Evolutionary conservation across 2,113 vertebrate species (phyloP).

Genomic region (Mixornis gularis): DNA sequence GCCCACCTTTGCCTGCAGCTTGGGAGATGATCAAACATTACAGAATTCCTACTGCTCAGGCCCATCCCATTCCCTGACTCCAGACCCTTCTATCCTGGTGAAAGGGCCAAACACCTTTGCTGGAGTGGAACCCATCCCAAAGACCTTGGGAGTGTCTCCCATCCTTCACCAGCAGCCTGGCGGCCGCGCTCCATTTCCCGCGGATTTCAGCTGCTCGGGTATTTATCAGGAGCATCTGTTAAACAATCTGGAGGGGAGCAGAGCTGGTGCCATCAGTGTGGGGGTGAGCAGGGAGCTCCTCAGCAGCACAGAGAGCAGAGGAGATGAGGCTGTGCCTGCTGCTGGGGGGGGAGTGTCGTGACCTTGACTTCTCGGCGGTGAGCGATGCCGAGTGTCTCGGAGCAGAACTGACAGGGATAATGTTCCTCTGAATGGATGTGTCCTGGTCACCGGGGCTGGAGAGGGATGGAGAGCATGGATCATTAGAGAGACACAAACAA

Average conservation of each 20-base stretch:
- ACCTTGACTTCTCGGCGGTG: not conserved
- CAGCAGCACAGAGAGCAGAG: not conserved
- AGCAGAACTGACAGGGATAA: slow-evolving; percentile 5
- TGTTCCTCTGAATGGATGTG: slow-evolving; percentile 19
- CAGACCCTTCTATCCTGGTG: not conserved
- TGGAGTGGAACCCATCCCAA: not conserved
- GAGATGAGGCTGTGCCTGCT: not conserved
- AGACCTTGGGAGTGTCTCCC: slow-evolving; percentile 16
- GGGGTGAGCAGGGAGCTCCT: not conserved
- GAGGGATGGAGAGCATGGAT: not conserved
- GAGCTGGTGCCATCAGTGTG: not conserved
- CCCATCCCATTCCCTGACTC: fast-evolving
- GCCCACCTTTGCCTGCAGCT: not conserved
- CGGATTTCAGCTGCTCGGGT: slow-evolving; percentile 12
- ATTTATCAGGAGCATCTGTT: slow-evolving; percentile 63
- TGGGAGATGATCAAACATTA: not conserved
- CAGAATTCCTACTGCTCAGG: fast-evolving
- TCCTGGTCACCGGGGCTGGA: not conserved
- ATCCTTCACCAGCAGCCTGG: not conserved
- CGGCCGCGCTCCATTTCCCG: slow-evolving; percentile 47
- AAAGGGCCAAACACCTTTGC: not conserved
- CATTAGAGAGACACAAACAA: slow-evolving; percentile 12
- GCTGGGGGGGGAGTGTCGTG: not conserved
- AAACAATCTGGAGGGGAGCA: slow-evolving; percentile 50
- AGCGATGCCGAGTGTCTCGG: not conserved